Evolutionary conservation across 2,113 vertebrate genomes (phyloP), one percentile per base, ranked within the genome.

Genomic region (Corvus moneduloides): DNA sequence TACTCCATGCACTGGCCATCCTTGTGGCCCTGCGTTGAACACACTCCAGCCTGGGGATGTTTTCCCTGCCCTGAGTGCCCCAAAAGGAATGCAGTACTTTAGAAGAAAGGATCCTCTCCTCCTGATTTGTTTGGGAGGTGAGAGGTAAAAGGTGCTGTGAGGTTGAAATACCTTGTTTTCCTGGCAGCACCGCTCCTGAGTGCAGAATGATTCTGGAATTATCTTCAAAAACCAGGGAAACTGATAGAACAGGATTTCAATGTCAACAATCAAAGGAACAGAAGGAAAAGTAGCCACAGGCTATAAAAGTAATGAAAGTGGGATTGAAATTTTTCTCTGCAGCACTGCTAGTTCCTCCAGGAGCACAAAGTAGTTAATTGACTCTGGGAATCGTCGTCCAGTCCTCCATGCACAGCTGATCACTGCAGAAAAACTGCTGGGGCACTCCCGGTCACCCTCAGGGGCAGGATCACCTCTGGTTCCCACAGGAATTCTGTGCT

Each of bases 241-340:
- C 2, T 2, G 51, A 94, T 59, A 91, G 96, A 94, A 88, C 58
- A 81, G 90, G 94, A 96, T 98, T 95, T 95, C 94, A 90, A 24
- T 58, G 59, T 94, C 95, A 97, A 68, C 97, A 93, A 74, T 66
- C 94, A 96, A 96, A 97, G 93, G 96, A 97, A 93, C 92, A 84
- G 96, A 92, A 97, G 95, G 90, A 89, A 96, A 97, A 61, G 6
- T 67, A 97, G 96, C 96, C 94, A 96, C 89, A 93, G 97, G 94
- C 96, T 75, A 91, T 61, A 97, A 72, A 94, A 94, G 94, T 67
- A 95, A 94, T 89, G 43, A 56, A 88, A 95, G 78, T n/a, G 62
- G 78, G 89, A 84, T 44, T 87, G 94, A 95, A 92, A 46, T 96
- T 96, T 97, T 97, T 92, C 94, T 96, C 91, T 94, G 95, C 35